Percentiles rank a stretch among this genome's conserved stretches.
Conservation (phyloP, 2,888 invertebrate species). For the Papilio elwesi region DNA sequence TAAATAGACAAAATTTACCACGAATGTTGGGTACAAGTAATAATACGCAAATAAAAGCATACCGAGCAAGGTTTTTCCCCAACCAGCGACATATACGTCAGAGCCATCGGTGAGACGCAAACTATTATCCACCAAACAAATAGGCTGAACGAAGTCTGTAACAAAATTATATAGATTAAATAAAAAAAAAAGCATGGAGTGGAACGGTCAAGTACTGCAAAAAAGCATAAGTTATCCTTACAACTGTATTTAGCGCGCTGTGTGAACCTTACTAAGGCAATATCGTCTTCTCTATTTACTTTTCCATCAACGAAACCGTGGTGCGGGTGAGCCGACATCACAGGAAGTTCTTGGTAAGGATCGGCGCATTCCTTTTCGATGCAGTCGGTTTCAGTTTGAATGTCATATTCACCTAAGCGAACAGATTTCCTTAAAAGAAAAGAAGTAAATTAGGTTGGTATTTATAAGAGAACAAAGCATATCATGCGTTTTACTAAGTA, state of each 20-base stretch:
- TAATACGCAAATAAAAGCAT: conserved; percentile 38
- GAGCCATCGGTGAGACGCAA: conserved; percentile 68
- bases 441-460: neutral
- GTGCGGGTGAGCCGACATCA: conserved; percentile 87
- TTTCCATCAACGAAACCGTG: conserved; percentile 82
- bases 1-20: no score
- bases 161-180: conserved; percentile 41
- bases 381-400: conserved; percentile 85
- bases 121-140: conserved; percentile 76
- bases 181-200: neutral
- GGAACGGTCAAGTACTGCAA: neutral
- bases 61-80: conserved; percentile 85
- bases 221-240: conserved; percentile 54
- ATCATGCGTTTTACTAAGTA: conserved; percentile 43
- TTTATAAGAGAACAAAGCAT: neutral
- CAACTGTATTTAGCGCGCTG: conserved; percentile 70
- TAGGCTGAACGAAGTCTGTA: conserved; percentile 84
- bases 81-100: conserved; percentile 84
- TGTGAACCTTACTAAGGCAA: conserved; percentile 82
- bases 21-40: no score
- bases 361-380: conserved; percentile 85
- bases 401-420: conserved; percentile 88
- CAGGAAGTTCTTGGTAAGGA: conserved; percentile 84
- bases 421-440: conserved; percentile 75
- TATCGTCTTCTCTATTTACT: conserved; percentile 82